Evolutionary conservation across 2,797 vertebrate species (phyloP), one percentile per base, ranked within the genome.

Genomic region (Arrhamphus sclerolepis): DNA sequence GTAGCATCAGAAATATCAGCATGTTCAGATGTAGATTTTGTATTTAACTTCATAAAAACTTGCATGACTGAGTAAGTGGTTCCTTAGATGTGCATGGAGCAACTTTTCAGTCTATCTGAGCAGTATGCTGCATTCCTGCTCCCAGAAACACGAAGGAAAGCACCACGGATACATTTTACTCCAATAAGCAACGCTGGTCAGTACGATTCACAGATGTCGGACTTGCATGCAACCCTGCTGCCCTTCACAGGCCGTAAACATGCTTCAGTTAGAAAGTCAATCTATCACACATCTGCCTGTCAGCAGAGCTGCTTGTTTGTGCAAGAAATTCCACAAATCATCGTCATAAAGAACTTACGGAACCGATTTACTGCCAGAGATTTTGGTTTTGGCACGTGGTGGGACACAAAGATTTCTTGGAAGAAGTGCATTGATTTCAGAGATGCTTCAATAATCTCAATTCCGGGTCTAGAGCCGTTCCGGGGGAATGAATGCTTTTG

Each of bases 221-320:
- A 28, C 62, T 49, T 51, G 43, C 63, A 55, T 17, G 48, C 44
- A 47, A 54, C 41, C 34, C 22, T 6, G 22, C 53, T 42, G n/a
- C 52, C 54, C 58, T 54, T 55, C 57, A 19, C 17, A 43, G 20
- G 26, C 66, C 57, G 64, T 71, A 77, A 85, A 80, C 82, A 76
- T 41, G 70, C 60, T 56, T 65, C 70, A 71, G 75, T 80, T 81
- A 81, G 79, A 59, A 75, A 75, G 77, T 55, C 17, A 16, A 48
- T 46, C 50, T 72, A 78, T 82, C 55, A 1, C 9, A 34, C 31
- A 9, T 34, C 31, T 21, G 46, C 19, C 40, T 7, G 76, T 68
- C 69, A 75, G 62, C 48, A 75, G 75, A 86, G 77, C 70, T 56
- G 69, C 69, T 42, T 75, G 78, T 84, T 83, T 85, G 78, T 77